Evolutionary conservation across 2,797 vertebrate genomes (phyloP).

Genomic region (Pempheris klunzingeri): DNA sequence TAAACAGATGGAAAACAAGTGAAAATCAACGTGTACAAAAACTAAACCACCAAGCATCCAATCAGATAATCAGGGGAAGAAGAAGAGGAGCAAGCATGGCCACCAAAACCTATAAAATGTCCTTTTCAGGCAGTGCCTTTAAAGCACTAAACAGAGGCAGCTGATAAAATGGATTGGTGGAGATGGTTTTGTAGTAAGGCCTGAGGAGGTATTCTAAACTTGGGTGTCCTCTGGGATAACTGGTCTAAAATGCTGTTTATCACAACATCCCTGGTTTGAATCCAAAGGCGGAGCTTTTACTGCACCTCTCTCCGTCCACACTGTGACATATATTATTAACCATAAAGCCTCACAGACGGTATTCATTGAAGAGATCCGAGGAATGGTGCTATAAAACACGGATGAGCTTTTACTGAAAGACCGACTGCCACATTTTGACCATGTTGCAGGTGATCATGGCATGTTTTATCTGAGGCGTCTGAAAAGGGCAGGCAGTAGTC

Average conservation of each 20-base stretch:
- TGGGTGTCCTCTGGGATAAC: not conserved
- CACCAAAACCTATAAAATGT: not conserved
- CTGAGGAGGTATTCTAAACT: not conserved
- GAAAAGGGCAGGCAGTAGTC: not conserved
- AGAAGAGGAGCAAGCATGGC: not conserved
- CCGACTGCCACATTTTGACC: not conserved
- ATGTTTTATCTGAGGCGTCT: constrained; percentile 1
- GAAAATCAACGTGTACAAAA: not conserved
- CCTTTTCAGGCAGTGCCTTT: not conserved
- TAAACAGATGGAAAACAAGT: not conserved
- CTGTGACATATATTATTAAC: constrained; percentile 1
- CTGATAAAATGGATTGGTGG: not conserved
- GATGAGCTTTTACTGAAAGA: not conserved
- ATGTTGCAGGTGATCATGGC: not conserved
- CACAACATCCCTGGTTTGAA: not conserved
- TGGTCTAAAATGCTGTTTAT: not conserved
- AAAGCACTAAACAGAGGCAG: not conserved
- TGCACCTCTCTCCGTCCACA: not conserved
- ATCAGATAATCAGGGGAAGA: not conserved
- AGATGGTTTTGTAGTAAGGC: not conserved
- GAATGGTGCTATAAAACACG: not conserved
- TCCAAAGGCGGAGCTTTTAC: not conserved
- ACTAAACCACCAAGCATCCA: not conserved
- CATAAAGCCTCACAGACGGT: not conserved
- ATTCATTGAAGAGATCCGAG: not conserved